Conservation (phyloP, 2,113 vertebrate species). For the Sorex fumeus region DNA sequence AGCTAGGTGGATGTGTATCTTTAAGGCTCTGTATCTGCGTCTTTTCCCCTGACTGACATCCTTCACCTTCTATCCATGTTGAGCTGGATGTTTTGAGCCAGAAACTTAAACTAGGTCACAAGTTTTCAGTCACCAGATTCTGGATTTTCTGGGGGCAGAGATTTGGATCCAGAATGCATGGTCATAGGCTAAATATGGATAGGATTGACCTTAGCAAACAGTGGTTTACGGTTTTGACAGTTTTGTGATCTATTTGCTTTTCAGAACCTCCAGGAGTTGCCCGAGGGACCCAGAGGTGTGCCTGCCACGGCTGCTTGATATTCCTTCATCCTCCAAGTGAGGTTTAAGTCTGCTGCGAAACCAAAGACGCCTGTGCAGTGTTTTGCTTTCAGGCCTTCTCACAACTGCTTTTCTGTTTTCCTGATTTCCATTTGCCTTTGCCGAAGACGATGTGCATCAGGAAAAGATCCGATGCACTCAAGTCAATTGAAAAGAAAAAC, state of each 20-base stretch:
- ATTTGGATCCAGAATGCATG: neutral
- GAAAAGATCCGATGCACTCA: neutral
- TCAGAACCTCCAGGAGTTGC: conserved; percentile 6
- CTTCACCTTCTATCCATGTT: no score
- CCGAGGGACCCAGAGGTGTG: neutral
- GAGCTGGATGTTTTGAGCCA: neutral
- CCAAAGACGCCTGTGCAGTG: neutral
- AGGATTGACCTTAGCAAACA: conserved; percentile 24
- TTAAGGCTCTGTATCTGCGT: no score
- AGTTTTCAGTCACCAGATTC: conserved; percentile 6
- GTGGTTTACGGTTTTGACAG: conserved; percentile 6
- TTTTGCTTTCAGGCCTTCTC: no score
- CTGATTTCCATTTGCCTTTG: conserved; percentile 44
- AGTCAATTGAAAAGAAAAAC: conserved; percentile 33
- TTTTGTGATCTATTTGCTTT: conserved; percentile 72
- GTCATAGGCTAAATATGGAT: neutral
- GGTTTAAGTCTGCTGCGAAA: neutral
- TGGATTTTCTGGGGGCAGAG: neutral
- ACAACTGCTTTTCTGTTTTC: neutral
- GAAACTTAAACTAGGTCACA: neutral
- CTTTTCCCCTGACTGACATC: no score
- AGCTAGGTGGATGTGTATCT: no score
- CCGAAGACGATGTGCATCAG: conserved; percentile 24
- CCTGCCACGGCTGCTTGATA: neutral
- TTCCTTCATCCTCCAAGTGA: neutral